These are phyloP conservation scores for Istiophorus platypterus DNA, from an alignment of 2,113 vertebrate genomes.

Conservation along the genomic window DNA sequence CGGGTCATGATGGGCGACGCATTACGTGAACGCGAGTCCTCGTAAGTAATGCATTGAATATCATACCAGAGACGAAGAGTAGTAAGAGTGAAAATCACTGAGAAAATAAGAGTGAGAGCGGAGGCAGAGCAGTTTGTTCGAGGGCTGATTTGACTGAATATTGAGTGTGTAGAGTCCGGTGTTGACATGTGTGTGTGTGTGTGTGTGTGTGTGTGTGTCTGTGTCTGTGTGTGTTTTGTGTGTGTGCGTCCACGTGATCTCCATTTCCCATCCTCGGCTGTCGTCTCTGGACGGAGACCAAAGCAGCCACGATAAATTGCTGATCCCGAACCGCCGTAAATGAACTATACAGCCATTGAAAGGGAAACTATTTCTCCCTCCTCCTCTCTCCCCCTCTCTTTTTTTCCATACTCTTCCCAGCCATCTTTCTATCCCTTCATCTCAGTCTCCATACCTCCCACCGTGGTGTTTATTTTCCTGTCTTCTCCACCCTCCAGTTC, in stretches of 20 bases:
- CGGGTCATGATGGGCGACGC: too few species aligned
- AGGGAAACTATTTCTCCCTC: background rate
- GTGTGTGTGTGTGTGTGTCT: too few species aligned
- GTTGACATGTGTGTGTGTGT: background rate
- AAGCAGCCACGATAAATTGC: background rate
- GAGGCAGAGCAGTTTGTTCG: background rate
- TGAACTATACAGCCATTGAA: background rate
- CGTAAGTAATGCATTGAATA: background rate
- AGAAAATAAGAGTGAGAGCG: background rate
- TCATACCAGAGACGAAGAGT: background rate
- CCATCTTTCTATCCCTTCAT: background rate
- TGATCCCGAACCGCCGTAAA: background rate
- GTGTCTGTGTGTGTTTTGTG: too few species aligned
- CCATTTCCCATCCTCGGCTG: slow-evolving; percentile 6
- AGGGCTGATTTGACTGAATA: background rate
- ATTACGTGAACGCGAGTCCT: too few species aligned
- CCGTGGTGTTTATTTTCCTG: background rate
- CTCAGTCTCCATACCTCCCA: background rate
- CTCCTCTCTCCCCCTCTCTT: background rate
- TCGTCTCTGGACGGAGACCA: background rate
- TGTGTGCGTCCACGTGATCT: background rate
- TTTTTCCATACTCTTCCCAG: background rate
- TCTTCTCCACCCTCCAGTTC: background rate
- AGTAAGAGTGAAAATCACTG: background rate
- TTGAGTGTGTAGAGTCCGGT: background rate